Evolutionary conservation across 1,140 invertebrate genomes (phyloP).

Genomic region (Coelopa frigida): DNA sequence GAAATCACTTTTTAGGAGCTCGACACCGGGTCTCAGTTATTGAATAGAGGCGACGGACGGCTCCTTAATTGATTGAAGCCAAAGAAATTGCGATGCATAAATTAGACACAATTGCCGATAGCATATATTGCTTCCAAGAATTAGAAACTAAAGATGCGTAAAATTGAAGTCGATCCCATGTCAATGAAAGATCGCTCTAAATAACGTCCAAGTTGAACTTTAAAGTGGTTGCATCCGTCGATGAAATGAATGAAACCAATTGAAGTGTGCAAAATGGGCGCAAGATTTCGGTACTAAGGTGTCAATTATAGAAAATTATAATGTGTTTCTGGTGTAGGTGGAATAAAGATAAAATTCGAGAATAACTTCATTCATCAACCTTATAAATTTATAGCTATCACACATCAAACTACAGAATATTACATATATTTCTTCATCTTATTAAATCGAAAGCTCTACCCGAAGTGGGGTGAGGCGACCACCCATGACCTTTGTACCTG

Average conservation of each 20-base stretch:
- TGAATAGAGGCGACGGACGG: too few species aligned
- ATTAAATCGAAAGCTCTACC: background rate
- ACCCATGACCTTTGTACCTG: too few species aligned
- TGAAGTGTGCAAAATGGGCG: background rate
- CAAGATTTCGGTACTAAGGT: background rate
- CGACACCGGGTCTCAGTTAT: too few species aligned
- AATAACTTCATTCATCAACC: background rate
- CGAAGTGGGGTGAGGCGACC: too few species aligned
- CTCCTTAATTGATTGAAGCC: too few species aligned
- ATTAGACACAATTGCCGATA: too few species aligned
- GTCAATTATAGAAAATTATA: background rate
- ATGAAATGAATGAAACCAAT: background rate
- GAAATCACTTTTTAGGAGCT: too few species aligned
- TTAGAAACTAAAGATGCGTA: constrained; percentile 3
- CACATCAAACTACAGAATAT: background rate
- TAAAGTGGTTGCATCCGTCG: constrained; percentile 6
- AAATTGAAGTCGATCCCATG: background rate
- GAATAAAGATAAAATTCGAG: background rate
- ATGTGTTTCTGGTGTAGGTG: background rate
- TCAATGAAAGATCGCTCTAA: background rate
- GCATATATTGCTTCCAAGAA: too few species aligned
- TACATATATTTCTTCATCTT: background rate
- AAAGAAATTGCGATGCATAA: too few species aligned
- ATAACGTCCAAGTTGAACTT: background rate
- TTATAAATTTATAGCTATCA: background rate